These are phyloP conservation scores for Eulemur rufifrons DNA, from an alignment of 2,113 vertebrate species.

Conservation along the genomic window DNA sequence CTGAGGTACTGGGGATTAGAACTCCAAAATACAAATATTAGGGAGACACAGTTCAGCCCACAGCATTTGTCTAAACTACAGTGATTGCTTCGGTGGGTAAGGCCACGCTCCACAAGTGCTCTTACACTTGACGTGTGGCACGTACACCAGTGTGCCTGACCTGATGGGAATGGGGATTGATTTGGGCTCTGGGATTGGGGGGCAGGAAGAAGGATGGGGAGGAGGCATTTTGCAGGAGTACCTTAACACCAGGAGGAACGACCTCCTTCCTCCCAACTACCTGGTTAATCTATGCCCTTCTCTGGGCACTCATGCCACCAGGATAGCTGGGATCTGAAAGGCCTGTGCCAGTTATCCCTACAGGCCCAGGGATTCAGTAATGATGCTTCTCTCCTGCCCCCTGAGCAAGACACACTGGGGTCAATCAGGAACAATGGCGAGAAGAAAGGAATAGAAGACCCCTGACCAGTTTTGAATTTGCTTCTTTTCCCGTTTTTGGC, in stretches of 20 bases:
- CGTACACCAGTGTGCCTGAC: not conserved
- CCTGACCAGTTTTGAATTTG: not conserved
- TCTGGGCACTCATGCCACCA: not conserved
- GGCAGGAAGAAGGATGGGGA: not conserved
- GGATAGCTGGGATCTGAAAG: not conserved
- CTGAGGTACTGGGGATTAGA: not conserved
- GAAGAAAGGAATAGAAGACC: not conserved
- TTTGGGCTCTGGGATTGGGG: not conserved
- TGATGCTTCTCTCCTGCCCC: not conserved
- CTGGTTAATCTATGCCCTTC: not conserved
- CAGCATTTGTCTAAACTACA: not conserved
- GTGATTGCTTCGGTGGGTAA: rapidly evolving
- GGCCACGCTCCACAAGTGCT: rapidly evolving
- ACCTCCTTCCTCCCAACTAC: not conserved
- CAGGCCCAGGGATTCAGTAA: not conserved
- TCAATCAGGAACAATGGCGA: not conserved
- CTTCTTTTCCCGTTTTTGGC: no score
- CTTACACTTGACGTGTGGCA: not conserved
- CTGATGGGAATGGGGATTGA: not conserved
- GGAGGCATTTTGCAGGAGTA: not conserved
- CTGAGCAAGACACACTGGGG: not conserved
- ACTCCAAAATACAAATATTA: not conserved
- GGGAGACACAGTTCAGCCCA: not conserved
- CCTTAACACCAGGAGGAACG: not conserved
- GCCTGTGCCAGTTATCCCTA: not conserved